phyloP scores from a whole-genome alignment of 2,113 vertebrate genomes.

The Paradisaea rubra region DNA sequence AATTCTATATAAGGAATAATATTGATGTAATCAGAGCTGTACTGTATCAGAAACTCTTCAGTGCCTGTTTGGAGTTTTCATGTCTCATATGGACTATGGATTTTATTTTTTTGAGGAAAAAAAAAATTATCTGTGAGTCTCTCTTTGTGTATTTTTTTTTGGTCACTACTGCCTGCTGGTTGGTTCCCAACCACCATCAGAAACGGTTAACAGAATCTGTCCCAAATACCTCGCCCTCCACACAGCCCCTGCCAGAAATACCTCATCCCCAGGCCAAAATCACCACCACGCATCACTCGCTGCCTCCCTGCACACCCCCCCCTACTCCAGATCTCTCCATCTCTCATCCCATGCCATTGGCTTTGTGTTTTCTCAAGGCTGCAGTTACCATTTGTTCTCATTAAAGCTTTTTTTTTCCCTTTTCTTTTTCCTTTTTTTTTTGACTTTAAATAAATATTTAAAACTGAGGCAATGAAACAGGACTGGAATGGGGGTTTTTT shows the following conservation, averaged over 20 bases:
- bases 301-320: not conserved
- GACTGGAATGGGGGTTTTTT: not conserved
- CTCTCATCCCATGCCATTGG: not conserved
- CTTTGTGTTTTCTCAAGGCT: not conserved
- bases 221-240: conserved; percentile 59
- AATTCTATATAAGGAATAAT: conserved; percentile 46
- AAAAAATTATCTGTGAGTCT: conserved; percentile 57
- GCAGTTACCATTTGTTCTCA: conserved; percentile 9
- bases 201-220: not conserved
- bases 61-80: conserved; percentile 47
- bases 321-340: not conserved
- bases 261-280: not conserved
- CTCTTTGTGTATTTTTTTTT: conserved; percentile 19
- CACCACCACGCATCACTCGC: not conserved
- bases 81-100: conserved; percentile 53
- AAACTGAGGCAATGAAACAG: conserved; percentile 70
- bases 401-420: not conserved
- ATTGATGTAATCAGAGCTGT: conserved; percentile 52
- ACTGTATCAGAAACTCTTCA: conserved; percentile 40
- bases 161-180: conserved; percentile 44
- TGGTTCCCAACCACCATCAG: conserved; percentile 9
- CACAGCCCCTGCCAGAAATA: conserved; percentile 10
- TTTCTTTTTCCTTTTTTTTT: not conserved
- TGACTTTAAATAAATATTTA: conserved; percentile 77
- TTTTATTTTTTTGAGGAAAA: conserved; percentile 71